phyloP scores from a whole-genome alignment of 2,888 invertebrate species.

The Eudemis profundana region DNA sequence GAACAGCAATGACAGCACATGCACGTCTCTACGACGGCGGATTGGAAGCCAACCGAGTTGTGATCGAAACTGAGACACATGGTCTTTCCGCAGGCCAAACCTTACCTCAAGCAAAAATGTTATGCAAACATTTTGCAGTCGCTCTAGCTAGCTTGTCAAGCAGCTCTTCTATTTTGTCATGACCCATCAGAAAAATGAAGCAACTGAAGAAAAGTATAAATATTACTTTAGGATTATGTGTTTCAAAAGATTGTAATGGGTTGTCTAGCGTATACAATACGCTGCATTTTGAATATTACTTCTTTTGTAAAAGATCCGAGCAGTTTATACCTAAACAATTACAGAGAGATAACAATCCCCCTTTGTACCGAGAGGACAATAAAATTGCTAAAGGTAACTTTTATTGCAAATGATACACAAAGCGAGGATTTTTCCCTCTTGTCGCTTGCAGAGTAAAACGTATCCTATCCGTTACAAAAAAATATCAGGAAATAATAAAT shows the following conservation, averaged over 20 bases:
- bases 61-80: too few relatives aligned
- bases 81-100: too few relatives aligned
- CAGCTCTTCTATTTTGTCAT: too few relatives aligned
- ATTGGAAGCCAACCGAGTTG: too few relatives aligned
- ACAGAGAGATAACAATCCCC: background rate
- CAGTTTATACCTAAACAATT: background rate
- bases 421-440: conserved; percentile 3
- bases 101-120: too few relatives aligned
- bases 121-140: too few relatives aligned
- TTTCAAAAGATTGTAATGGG: background rate
- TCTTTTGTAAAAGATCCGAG: background rate
- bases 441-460: conserved; percentile 19
- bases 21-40: too few relatives aligned
- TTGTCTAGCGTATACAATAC: background rate
- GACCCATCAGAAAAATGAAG: too few relatives aligned
- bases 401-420: conserved; percentile 12
- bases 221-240: too few relatives aligned
- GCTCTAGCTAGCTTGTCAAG: too few relatives aligned
- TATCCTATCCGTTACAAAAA: conserved; percentile 1
- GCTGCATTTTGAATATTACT: background rate
- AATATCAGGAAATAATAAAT: conserved; percentile 2
- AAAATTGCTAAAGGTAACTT: conserved; percentile 8
- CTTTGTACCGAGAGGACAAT: background rate
- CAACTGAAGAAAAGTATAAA: too few relatives aligned
- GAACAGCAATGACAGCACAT: too few relatives aligned